Percentiles rank a stretch among this genome's conserved stretches.
phyloP scores from a whole-genome alignment of 2,888 invertebrate species.

The Allophyes oxyacanthae region DNA sequence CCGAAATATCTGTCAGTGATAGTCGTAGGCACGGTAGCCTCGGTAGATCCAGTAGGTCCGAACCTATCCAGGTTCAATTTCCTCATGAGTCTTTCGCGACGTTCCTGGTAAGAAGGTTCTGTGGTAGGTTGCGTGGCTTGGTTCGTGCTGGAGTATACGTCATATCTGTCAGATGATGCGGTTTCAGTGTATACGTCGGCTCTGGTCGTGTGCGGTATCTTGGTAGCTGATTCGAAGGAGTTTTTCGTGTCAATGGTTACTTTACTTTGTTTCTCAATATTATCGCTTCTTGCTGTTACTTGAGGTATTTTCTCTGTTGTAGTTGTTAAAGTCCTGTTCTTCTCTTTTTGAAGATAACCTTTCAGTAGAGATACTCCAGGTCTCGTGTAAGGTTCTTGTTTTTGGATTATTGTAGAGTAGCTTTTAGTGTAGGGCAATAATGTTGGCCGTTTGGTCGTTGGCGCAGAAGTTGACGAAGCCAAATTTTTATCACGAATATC shows the following conservation, averaged over 20 bases:
- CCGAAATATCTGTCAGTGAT: slow-evolving; percentile 84
- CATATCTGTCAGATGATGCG: slow-evolving; percentile 70
- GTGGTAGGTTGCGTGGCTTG: slow-evolving; percentile 68
- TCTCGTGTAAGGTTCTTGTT: slow-evolving; percentile 82
- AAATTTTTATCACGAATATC: slow-evolving; percentile 76
- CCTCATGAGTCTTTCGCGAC: slow-evolving; percentile 92
- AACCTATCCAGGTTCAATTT: slow-evolving; percentile 89
- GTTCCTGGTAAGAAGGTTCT: slow-evolving; percentile 89
- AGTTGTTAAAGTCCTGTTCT: slow-evolving; percentile 71
- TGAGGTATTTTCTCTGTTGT: slow-evolving; percentile 70
- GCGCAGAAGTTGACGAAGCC: slow-evolving; percentile 57
- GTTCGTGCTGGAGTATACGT: slow-evolving; percentile 68
- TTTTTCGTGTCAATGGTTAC: slow-evolving; percentile 70
- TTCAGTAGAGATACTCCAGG: slow-evolving; percentile 83
- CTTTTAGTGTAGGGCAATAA: slow-evolving; percentile 82
- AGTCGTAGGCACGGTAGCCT: slow-evolving; percentile 76
- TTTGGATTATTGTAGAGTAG: slow-evolving; percentile 71
- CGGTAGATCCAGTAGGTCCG: slow-evolving; percentile 87
- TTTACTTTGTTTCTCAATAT: slow-evolving; percentile 58
- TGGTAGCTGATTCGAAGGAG: slow-evolving; percentile 80
- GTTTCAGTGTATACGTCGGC: slow-evolving; percentile 64
- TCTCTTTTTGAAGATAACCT: slow-evolving; percentile 79
- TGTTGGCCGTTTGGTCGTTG: slow-evolving; percentile 82
- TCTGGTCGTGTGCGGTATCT: slow-evolving; percentile 78
- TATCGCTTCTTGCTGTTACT: slow-evolving; percentile 69